Percentiles rank a stretch among this genome's conserved stretches.
phyloP scores from a whole-genome alignment of 1,140 invertebrate species.

The Aphidius ervi region DNA sequence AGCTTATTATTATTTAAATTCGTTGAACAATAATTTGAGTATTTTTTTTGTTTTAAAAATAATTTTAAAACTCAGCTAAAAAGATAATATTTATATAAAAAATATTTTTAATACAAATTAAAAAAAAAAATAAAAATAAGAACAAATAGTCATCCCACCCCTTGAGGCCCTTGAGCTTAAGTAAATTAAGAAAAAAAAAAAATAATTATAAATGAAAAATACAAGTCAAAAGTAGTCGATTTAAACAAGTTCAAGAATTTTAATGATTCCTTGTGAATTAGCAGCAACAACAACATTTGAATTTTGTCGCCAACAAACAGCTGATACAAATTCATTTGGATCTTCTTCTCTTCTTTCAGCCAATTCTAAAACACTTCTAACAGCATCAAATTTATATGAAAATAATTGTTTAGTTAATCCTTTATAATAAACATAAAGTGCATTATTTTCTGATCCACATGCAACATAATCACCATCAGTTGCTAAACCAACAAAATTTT shows the following conservation, averaged over 20 bases:
- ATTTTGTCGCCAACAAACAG: constrained; percentile 88
- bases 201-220: not conserved
- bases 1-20: no score
- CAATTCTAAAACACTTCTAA: constrained; percentile 72
- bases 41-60: no score
- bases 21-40: no score
- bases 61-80: no score
- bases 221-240: not conserved
- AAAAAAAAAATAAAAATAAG: no score
- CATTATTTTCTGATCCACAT: constrained; percentile 95
- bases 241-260: constrained; percentile 76
- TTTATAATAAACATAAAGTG: constrained; percentile 91
- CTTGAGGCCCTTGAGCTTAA: no score
- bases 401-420: constrained; percentile 84
- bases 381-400: constrained; percentile 84
- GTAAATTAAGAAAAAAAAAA: not conserved
- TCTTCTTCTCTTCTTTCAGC: constrained; percentile 79
- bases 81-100: no score
- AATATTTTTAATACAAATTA: no score
- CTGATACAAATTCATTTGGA: constrained; percentile 90
- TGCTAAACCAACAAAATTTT: constrained; percentile 95
- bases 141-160: no score
- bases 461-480: constrained; percentile 93
- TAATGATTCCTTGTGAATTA: constrained; percentile 92
- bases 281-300: constrained; percentile 89